Percentiles rank a stretch among this genome's conserved stretches.
phyloP scores from a whole-genome alignment of 2,888 invertebrate species.

The Escarpia spicata region DNA sequence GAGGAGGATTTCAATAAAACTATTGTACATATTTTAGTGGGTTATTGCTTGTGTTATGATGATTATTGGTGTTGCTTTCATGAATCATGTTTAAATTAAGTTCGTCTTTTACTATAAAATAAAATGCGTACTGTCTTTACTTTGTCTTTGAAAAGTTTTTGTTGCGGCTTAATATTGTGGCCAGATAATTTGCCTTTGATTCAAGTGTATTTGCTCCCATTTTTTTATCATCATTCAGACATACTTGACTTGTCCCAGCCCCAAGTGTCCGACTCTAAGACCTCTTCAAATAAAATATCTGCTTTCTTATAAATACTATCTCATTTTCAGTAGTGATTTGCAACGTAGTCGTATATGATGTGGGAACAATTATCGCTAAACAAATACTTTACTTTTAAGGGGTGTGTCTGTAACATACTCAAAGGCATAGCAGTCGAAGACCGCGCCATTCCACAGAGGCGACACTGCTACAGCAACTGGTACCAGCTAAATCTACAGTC shows the following conservation, averaged over 20 bases:
- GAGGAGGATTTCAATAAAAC: not conserved
- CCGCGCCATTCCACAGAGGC: not conserved
- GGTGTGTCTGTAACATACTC: not conserved
- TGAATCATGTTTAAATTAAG: too few species aligned
- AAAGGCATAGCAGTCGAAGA: not conserved
- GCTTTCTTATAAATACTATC: not conserved
- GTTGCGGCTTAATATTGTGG: too few species aligned
- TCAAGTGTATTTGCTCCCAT: too few species aligned
- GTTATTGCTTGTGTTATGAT: not conserved
- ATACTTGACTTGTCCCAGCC: too few species aligned
- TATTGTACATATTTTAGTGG: not conserved
- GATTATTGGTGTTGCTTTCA: too few species aligned
- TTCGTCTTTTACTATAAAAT: too few species aligned
- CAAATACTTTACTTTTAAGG: not conserved
- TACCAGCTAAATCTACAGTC: not conserved
- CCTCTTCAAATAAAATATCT: not conserved
- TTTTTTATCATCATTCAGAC: too few species aligned
- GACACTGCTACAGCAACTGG: not conserved
- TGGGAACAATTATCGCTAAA: not conserved
- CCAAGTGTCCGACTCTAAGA: too few species aligned
- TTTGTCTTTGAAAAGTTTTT: too few species aligned
- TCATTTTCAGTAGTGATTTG: not conserved
- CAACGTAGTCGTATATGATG: not conserved
- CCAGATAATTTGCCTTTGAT: too few species aligned
- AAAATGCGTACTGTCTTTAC: too few species aligned